phyloP scores from a whole-genome alignment of 2,888 invertebrate genomes.

The Ophonus ardosiacus region DNA sequence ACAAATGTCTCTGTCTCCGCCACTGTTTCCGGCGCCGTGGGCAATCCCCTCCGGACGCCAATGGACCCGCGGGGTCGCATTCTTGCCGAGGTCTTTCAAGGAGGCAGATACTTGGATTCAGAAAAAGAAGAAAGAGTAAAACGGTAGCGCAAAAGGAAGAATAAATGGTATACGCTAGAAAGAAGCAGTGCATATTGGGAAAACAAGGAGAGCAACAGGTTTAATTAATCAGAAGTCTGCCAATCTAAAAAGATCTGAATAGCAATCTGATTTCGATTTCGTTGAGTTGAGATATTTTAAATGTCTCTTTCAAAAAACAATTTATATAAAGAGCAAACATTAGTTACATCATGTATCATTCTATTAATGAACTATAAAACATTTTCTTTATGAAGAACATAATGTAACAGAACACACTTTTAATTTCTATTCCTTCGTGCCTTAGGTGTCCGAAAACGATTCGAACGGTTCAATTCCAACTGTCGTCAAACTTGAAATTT shows the following conservation, averaged over 20 bases:
- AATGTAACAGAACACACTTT: too few relatives aligned
- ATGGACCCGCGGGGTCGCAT: conserved; percentile 28
- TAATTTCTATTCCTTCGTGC: too few relatives aligned
- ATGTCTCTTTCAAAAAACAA: background rate
- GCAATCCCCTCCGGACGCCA: conserved; percentile 3
- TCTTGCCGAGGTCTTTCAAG: conserved; percentile 28
- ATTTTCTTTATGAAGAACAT: too few relatives aligned
- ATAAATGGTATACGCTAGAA: background rate
- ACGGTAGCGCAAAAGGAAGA: background rate
- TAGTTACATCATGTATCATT: too few relatives aligned
- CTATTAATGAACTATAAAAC: background rate
- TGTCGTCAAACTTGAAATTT: too few relatives aligned
- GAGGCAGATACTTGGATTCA: background rate
- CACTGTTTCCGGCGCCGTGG: conserved; percentile 3
- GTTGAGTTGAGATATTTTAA: background rate
- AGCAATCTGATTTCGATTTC: background rate
- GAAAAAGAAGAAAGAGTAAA: background rate
- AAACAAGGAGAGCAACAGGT: background rate
- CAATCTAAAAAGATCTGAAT: background rate
- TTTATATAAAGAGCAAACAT: background rate
- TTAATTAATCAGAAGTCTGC: background rate
- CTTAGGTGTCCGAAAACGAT: too few relatives aligned
- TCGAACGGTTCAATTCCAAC: too few relatives aligned
- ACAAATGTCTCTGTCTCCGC: background rate
- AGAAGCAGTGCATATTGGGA: background rate